These are phyloP conservation scores for Helicoverpa armigera DNA, from an alignment of 1,140 invertebrate genomes.

Conservation along the genomic window DNA sequence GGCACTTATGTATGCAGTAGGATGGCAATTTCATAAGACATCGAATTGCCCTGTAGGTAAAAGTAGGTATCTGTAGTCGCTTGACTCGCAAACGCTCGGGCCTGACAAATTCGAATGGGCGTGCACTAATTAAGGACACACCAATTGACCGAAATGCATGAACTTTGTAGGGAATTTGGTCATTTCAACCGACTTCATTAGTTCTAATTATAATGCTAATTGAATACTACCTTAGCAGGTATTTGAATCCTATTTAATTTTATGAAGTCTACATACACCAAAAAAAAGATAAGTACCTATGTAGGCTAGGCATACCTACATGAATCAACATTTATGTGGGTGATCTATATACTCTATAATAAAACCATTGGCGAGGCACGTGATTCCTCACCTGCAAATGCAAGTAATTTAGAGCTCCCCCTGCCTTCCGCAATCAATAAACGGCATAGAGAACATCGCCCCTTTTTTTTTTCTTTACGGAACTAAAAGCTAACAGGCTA, in stretches of 20 bases:
- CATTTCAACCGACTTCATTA: slow-evolving; percentile 7
- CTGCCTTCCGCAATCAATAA: slow-evolving; percentile 55
- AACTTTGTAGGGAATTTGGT: slow-evolving; percentile 30
- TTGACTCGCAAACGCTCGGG: slow-evolving; percentile 1
- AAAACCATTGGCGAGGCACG: too few species aligned
- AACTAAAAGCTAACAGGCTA: slow-evolving; percentile 39
- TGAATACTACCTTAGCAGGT: not conserved
- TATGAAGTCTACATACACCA: too few species aligned
- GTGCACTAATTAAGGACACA: slow-evolving; percentile 35
- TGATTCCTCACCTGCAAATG: not conserved
- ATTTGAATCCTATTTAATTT: not conserved
- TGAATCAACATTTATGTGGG: too few species aligned
- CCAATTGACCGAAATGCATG: slow-evolving; percentile 46
- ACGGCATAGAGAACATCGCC: slow-evolving; percentile 47
- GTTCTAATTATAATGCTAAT: not conserved
- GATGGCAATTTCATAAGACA: not conserved
- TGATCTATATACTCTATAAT: too few species aligned
- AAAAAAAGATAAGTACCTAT: too few species aligned
- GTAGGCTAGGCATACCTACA: too few species aligned
- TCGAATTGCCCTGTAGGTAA: not conserved
- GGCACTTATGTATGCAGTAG: not conserved
- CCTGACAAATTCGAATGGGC: slow-evolving; percentile 39
- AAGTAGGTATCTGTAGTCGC: not conserved
- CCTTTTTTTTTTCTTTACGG: slow-evolving; percentile 54
- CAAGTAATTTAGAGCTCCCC: slow-evolving; percentile 10